Evolutionary conservation across 2,888 invertebrate genomes (phyloP).

Genomic region (Oeneis ivallda): DNA sequence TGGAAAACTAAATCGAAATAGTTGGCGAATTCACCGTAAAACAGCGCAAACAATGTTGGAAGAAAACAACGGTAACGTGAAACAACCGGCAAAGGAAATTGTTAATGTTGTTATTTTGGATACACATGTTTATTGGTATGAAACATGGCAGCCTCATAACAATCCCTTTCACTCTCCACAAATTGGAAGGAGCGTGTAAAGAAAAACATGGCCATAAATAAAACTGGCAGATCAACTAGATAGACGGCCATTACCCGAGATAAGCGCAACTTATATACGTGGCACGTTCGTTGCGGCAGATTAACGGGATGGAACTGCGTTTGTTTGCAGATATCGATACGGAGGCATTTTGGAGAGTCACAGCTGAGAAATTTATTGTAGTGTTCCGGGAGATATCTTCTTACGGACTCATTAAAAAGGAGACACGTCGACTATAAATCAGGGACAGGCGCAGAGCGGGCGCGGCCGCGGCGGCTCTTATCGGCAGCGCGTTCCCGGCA

Average conservation of each 20-base stretch:
- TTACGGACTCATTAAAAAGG: slow-evolving; percentile 81
- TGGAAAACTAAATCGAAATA: slow-evolving; percentile 41
- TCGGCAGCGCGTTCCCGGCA: slow-evolving; percentile 71
- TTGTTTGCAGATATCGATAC: slow-evolving; percentile 78
- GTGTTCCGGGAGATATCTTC: slow-evolving; percentile 77
- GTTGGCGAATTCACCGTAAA: slow-evolving; percentile 39
- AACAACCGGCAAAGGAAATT: slow-evolving; percentile 62
- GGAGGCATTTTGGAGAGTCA: slow-evolving; percentile 74
- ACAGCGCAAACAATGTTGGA: slow-evolving; percentile 45
- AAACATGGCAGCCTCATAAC: slow-evolving; percentile 80
- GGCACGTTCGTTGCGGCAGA: slow-evolving; percentile 73
- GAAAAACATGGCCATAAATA: slow-evolving; percentile 81
- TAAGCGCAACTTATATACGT: slow-evolving; percentile 78
- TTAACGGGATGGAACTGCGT: slow-evolving; percentile 75
- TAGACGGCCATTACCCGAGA: slow-evolving; percentile 79
- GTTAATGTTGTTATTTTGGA: slow-evolving; percentile 78
- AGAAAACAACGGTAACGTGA: slow-evolving; percentile 61
- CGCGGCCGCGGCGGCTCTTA: slow-evolving; percentile 63
- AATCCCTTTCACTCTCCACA: slow-evolving; percentile 81
- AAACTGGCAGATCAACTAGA: slow-evolving; percentile 80
- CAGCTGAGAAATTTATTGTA: slow-evolving; percentile 75
- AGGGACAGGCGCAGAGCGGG: slow-evolving; percentile 57
- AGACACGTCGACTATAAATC: slow-evolving; percentile 81
- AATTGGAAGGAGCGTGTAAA: slow-evolving; percentile 81
- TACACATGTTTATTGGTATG: slow-evolving; percentile 80